These are phyloP conservation scores for Halisarca cf. caerulea DNA, from an alignment of 37 sponge, comb jelly and placozoan species.

Conservation along the genomic window DNA sequence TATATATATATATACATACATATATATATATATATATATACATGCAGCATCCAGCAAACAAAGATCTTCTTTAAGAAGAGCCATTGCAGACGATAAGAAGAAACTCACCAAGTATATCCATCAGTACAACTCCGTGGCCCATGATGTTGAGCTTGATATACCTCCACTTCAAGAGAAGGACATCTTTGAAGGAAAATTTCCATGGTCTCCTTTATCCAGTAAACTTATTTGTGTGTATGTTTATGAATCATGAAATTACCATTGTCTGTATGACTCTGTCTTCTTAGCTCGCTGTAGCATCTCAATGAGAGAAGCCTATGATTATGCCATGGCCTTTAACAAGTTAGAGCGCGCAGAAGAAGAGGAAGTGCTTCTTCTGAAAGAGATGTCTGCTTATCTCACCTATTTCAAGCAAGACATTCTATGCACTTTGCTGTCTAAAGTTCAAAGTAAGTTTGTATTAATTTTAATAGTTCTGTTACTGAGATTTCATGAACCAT, in stretches of 20 bases:
- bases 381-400: not conserved
- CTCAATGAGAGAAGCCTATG: not conserved
- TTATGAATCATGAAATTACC: too few relatives aligned
- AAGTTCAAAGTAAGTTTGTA: not conserved
- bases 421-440: not conserved
- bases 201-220: too few relatives aligned
- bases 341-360: not conserved
- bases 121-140: too few relatives aligned
- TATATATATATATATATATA: not conserved
- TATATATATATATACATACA: not conserved
- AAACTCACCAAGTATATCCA: too few relatives aligned
- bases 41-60: conserved; percentile 22
- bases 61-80: too few relatives aligned
- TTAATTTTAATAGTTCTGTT: not conserved
- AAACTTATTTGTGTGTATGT: too few relatives aligned
- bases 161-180: too few relatives aligned
- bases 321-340: not conserved
- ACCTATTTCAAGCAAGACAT: not conserved
- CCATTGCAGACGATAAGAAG: too few relatives aligned
- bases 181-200: too few relatives aligned
- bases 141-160: too few relatives aligned
- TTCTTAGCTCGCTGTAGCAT: not conserved
- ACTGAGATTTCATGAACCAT: not conserved
- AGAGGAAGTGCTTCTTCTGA: not conserved
- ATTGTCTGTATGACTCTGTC: too few relatives aligned